phyloP scores from a whole-genome alignment of 2,888 invertebrate genomes.

The Ectropis crepuscularia region DNA sequence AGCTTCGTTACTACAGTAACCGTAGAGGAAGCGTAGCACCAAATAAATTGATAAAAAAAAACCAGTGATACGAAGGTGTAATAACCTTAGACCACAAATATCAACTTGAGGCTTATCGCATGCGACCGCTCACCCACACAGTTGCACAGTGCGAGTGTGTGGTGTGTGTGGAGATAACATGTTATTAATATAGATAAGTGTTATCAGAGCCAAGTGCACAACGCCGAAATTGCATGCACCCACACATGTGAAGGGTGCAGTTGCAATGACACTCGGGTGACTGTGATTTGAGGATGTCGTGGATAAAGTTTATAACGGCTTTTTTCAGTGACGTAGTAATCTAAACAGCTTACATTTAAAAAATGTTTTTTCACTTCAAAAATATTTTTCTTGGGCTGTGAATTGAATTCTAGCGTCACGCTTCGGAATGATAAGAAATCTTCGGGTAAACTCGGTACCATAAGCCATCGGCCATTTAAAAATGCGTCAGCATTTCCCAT shows the following conservation, averaged over 20 bases:
- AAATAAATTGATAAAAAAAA: not conserved
- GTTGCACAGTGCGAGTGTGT: not conserved
- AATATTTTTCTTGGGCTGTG: too few relatives aligned
- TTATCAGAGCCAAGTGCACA: constrained; percentile 24
- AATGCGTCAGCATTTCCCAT: too few relatives aligned
- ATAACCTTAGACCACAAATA: not conserved
- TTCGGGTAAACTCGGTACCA: too few relatives aligned
- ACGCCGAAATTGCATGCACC: constrained; percentile 23
- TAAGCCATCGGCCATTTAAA: too few relatives aligned
- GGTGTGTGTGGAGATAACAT: constrained; percentile 15
- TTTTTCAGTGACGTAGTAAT: not conserved
- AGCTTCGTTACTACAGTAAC: not conserved
- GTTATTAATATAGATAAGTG: constrained; percentile 12
- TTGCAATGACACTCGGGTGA: constrained; percentile 6
- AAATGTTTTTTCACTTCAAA: not conserved
- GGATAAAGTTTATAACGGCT: not conserved
- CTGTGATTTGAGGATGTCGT: not conserved
- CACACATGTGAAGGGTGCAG: constrained; percentile 8
- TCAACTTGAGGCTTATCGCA: not conserved
- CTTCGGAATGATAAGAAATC: too few relatives aligned
- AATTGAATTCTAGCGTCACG: too few relatives aligned
- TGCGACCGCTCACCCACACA: not conserved
- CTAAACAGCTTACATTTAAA: not conserved
- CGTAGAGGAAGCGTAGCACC: not conserved
- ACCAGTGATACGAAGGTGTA: not conserved